Base-by-base conservation (phyloP, 2,797 vertebrate genomes). In the Adrianichthys oophorus region DNA sequence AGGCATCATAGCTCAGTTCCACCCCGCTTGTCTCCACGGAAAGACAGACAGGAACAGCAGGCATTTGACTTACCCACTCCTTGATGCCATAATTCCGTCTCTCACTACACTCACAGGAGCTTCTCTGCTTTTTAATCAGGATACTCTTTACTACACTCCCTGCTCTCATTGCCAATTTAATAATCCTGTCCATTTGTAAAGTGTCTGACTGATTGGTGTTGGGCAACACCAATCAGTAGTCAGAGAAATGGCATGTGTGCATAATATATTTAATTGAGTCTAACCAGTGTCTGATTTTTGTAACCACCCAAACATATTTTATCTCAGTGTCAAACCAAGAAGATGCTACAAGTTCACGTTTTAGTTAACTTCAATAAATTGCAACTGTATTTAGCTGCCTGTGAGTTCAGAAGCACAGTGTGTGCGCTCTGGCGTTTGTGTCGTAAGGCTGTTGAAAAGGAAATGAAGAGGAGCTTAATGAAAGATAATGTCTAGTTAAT, bases 401-500 rank as follows among this genome's bases (percentile, higher is more conserved):
- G 41, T 52, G 46, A 56, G 23, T 41, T 41, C 52, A 49, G 37
- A 15, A 15, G 61, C 40, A 41, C 50, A 45, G 41, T 46, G 23
- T 51, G 59, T 62, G 21, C 66, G 21, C 68, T 58, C 52, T 41
- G 56, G 48, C 52, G 50, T 67, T 76, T 79, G 58, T 62, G 69
- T 79, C 81, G 75, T 83, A 44, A 56, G 71, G 62, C 78, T 80
- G 69, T 82, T 87, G 76, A 83, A 87, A 89, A 86, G 80, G 75
- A 85, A 86, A 88, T 87, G 75, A 72, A 68, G 82, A 84, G 80
- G 77, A 58, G 65, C 76, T 84, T 91, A 85, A 87, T 88, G 85
- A 86, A 89, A 85, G 83, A 89, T 88, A 88, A 89, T 80, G 86
- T 87, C 78, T 79, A 79, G 85, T 82, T 89, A 90, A 92, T 90